Evolutionary conservation across 2,888 invertebrate genomes (phyloP).

Genomic region (Athalia cordata): DNA sequence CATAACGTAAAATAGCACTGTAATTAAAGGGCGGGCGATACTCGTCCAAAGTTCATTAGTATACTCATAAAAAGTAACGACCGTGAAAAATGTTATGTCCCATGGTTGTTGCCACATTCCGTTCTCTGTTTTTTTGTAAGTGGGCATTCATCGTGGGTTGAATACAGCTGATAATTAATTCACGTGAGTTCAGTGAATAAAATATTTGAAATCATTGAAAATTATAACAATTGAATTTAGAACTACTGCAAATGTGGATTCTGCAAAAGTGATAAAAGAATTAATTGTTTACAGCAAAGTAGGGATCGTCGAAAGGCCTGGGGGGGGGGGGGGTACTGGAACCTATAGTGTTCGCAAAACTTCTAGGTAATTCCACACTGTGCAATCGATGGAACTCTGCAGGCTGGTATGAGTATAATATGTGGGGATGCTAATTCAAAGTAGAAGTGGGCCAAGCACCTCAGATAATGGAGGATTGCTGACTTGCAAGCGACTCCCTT

Average conservation of each 20-base stretch:
- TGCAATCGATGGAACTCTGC: conserved; percentile 3
- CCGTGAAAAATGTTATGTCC: conserved; percentile 7
- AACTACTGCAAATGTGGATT: no score
- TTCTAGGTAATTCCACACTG: conserved; percentile 23
- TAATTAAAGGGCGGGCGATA: conserved; percentile 26
- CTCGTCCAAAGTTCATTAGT: conserved; percentile 21
- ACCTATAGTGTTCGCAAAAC: conserved; percentile 25
- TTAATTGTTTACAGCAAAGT: not conserved
- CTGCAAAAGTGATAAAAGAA: no score
- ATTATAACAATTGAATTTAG: no score
- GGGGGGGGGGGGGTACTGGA: not conserved
- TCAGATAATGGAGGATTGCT: conserved; percentile 46
- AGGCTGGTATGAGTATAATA: conserved; percentile 6
- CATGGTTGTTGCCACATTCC: conserved; percentile 17
- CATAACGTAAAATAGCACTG: conserved; percentile 26
- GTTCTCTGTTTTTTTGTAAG: not conserved
- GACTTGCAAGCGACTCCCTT: conserved; percentile 32
- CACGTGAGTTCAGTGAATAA: no score
- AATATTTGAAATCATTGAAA: no score
- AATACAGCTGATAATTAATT: no score
- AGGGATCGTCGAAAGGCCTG: not conserved
- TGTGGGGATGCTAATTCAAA: conserved; percentile 43
- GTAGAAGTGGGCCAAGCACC: conserved; percentile 44
- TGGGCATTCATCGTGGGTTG: no score
- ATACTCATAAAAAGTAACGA: conserved; percentile 26